These are phyloP conservation scores for Kuschelorhynchus macadamiae DNA, from an alignment of 2,888 invertebrate genomes.

Conservation along the genomic window DNA sequence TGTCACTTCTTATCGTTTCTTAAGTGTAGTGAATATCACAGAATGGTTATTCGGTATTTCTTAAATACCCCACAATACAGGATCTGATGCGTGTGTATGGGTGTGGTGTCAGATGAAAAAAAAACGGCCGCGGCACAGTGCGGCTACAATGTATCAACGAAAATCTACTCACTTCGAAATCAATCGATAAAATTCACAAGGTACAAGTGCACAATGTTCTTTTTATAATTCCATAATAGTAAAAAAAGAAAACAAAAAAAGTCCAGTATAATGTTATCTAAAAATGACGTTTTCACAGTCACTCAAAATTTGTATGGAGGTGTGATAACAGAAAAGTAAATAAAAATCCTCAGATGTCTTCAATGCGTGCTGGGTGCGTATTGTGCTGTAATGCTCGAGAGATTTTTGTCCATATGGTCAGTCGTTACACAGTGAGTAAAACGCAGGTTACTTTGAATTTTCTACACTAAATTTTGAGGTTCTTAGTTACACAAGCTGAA, in stretches of 20 bases:
- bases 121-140: slow-evolving; percentile 42
- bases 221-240: slow-evolving; percentile 38
- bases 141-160: slow-evolving; percentile 51
- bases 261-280: slow-evolving; percentile 56
- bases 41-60: slow-evolving; percentile 70
- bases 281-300: slow-evolving; percentile 66
- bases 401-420: slow-evolving; percentile 62
- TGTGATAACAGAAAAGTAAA: slow-evolving; percentile 64
- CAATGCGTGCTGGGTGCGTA: slow-evolving; percentile 90
- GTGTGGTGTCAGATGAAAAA: slow-evolving; percentile 63
- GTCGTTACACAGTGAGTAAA: slow-evolving; percentile 67
- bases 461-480: slow-evolving; percentile 71
- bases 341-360: slow-evolving; percentile 88
- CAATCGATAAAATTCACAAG: slow-evolving; percentile 57
- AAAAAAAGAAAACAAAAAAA: slow-evolving; percentile 52
- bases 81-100: slow-evolving; percentile 26
- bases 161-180: slow-evolving; percentile 48
- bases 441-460: slow-evolving; percentile 70
- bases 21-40: slow-evolving; percentile 74
- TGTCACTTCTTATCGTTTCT: slow-evolving; percentile 66
- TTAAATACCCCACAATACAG: slow-evolving; percentile 50
- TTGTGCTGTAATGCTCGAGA: slow-evolving; percentile 69
- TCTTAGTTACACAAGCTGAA: slow-evolving; percentile 78
- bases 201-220: slow-evolving; percentile 58
- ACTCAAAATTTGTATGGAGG: slow-evolving; percentile 65